Conservation (phyloP, 2,113 vertebrate species). For the human (Homo sapiens) region DNA sequence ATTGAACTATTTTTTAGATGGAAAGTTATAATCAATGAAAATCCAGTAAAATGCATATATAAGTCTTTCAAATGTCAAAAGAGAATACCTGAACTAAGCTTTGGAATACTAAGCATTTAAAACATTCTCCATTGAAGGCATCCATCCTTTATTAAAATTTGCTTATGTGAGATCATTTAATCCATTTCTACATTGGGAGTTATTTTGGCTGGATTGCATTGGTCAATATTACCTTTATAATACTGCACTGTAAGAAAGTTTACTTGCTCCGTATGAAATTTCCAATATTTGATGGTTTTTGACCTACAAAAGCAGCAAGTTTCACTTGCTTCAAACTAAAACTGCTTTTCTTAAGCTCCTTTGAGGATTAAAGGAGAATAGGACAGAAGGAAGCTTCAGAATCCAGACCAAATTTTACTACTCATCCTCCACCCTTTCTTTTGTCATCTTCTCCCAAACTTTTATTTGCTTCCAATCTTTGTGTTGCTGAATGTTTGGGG, state of each 20-base stretch:
- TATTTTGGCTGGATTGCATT: background rate
- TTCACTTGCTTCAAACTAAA: background rate
- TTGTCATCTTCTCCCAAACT: fast-evolving
- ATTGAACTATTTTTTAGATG: constrained; percentile 70
- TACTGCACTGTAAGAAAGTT: background rate
- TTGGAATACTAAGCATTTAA: constrained; percentile 25
- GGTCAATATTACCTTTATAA: background rate
- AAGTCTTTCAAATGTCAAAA: constrained; percentile 68
- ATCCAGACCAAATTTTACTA: background rate
- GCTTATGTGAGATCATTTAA: background rate
- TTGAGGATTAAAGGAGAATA: background rate
- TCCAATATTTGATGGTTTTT: background rate
- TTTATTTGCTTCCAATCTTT: background rate
- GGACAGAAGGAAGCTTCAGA: background rate
- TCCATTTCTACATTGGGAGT: constrained; percentile 3
- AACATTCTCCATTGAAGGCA: background rate
- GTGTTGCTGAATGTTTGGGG: background rate
- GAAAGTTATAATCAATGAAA: constrained; percentile 73
- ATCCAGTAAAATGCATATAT: constrained; percentile 62
- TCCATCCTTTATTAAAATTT: constrained; percentile 40
- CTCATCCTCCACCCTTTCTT: background rate
- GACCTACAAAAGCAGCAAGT: background rate
- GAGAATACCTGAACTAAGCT: constrained; percentile 9
- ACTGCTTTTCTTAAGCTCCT: background rate
- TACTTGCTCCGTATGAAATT: background rate